Evolutionary conservation across 1,140 invertebrate genomes (phyloP), one percentile per base, ranked within the genome.

Genomic region (Saxidomus purpurata): DNA sequence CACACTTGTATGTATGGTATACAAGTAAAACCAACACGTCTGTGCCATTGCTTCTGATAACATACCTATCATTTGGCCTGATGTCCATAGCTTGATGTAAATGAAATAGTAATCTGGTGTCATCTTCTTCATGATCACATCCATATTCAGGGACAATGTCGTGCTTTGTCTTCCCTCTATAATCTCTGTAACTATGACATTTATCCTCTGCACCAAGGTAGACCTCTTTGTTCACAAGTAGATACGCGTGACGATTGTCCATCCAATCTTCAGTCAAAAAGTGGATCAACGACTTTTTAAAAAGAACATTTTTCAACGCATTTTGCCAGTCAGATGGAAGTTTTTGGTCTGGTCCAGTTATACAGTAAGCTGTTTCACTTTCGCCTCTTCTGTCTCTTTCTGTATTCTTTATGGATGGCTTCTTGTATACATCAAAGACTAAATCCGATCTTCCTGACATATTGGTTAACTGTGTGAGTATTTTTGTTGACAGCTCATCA

Each of bases 261-360:
- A 15, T 34, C 87, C 74, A 71, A 28, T 79, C 79, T 52, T 83
- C 43, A 11, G 40, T 17, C 6, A 89, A 49, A 52, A 89, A 89
- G 6, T 36, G 9, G 15, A 79, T 36, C 2, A 89, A 49, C 0
- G 49, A 40, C 11, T 25, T 81, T 31, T 89, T 89, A 61, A 89
- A 89, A 13, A 34, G 34, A 28, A 19, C 15, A 11, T 28, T 47
- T 38, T 59, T 34, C 47, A 83, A 47, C 8, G 77, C 63, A n/a
- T 82, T 40, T 1, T 89, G 47, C 34, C 25, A 82, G 19, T 59
- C 31, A 19, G 4, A 22, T 34, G 61, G 61, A 1, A 9, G 3
- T 31, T 36, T 67, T 19, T 67, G 61, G 6, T 67, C 61, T 3
- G 25, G 3, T 34, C 61, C 61, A 67, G 4, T 67, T 31, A 34